phyloP scores from a whole-genome alignment of 2,888 invertebrate genomes.

The Vesta saturnalis region DNA sequence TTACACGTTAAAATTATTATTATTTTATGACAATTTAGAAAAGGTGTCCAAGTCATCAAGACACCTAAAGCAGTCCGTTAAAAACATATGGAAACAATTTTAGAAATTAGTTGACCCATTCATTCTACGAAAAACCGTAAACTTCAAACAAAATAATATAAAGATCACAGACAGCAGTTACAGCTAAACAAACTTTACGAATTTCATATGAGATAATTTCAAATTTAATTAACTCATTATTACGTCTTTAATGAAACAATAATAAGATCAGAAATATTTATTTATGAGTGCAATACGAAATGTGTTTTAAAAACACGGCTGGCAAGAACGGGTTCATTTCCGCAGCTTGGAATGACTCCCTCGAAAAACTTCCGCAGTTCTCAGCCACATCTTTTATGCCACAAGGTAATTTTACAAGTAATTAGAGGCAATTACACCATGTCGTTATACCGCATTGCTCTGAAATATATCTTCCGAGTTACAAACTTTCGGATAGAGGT shows the following conservation, averaged over 20 bases:
- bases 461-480: constrained; percentile 59
- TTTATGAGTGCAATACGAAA: constrained; percentile 37
- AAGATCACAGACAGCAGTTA: constrained; percentile 27
- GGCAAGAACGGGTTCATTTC: constrained; percentile 57
- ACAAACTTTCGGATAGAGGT: constrained; percentile 49
- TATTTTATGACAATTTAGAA: constrained; percentile 27
- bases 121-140: constrained; percentile 41
- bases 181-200: constrained; percentile 42
- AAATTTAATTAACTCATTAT: constrained; percentile 60
- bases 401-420: constrained; percentile 66
- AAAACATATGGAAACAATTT: constrained; percentile 48
- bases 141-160: constrained; percentile 43
- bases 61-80: constrained; percentile 40
- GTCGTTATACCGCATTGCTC: constrained; percentile 61
- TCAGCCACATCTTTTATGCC: constrained; percentile 62
- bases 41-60: constrained; percentile 24
- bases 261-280: constrained; percentile 49
- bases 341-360: constrained; percentile 46
- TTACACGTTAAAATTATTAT: constrained; percentile 19
- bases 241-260: constrained; percentile 60
- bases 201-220: constrained; percentile 24
- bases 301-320: constrained; percentile 41
- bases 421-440: constrained; percentile 65
- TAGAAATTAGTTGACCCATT: constrained; percentile 45
- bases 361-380: constrained; percentile 57